Evolutionary conservation across 1,140 invertebrate species (phyloP).

Genomic region (Drosophila parabipectinata): DNA sequence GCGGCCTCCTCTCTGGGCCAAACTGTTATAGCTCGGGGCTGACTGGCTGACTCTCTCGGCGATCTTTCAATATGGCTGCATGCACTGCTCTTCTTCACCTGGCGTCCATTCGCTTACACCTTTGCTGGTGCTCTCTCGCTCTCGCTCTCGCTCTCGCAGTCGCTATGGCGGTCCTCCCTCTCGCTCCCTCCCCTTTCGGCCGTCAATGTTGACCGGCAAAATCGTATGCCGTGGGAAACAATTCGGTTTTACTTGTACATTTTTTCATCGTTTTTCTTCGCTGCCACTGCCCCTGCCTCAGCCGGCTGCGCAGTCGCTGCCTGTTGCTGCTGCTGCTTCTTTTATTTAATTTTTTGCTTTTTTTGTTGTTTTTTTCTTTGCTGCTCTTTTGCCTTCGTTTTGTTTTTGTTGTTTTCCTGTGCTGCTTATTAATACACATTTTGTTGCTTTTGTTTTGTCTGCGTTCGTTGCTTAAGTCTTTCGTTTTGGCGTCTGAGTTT

Average conservation of each 20-base stretch:
- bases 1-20: conserved; percentile 40
- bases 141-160: conserved; percentile 12
- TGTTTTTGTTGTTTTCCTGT: conserved; percentile 61
- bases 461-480: conserved; percentile 82
- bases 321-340: conserved; percentile 47
- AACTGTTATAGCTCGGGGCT: conserved; percentile 79
- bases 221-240: conserved; percentile 85
- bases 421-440: conserved; percentile 81
- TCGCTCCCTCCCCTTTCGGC: conserved; percentile 34
- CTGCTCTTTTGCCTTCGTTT: conserved; percentile 73
- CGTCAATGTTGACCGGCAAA: conserved; percentile 84
- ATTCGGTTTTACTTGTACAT: conserved; percentile 84
- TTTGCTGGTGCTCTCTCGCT: conserved; percentile 52
- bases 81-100: conserved; percentile 75
- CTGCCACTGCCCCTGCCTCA: conserved; percentile 33
- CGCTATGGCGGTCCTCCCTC: conserved; percentile 4
- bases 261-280: conserved; percentile 70
- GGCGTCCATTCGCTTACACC: conserved; percentile 73
- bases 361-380: conserved; percentile 49
- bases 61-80: conserved; percentile 73
- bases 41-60: conserved; percentile 18
- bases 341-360: conserved; percentile 29
- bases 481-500: conserved; percentile 59
- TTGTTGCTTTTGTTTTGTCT: conserved; percentile 52
- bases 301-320: conserved; percentile 27